Evolutionary conservation across 2,888 invertebrate genomes (phyloP).

Genomic region (Penaeus monodon): DNA sequence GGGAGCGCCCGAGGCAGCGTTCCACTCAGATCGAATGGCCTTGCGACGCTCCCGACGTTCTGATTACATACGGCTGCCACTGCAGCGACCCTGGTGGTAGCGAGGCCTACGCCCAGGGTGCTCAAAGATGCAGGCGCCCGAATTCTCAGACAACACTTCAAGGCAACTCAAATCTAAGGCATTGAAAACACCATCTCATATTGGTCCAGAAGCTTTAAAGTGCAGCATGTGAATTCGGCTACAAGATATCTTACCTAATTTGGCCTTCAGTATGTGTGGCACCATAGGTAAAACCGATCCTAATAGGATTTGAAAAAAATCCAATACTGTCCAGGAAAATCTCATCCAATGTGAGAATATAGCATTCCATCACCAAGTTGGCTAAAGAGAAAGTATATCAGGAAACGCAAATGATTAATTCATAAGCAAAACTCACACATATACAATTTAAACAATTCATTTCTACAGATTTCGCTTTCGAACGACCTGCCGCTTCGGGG

Average conservation of each 20-base stretch:
- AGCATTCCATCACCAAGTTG: too few relatives aligned
- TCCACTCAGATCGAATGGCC: background rate
- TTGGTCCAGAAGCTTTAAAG: background rate
- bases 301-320: background rate
- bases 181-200: background rate
- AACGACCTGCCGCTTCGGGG: too few relatives aligned
- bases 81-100: conserved; percentile 54
- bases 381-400: too few relatives aligned
- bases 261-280: conserved; percentile 43
- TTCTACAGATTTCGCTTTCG: too few relatives aligned
- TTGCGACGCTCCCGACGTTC: background rate
- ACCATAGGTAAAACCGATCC: conserved; percentile 21
- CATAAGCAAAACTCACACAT: too few relatives aligned
- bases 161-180: background rate
- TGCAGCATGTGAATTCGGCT: background rate
- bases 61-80: background rate
- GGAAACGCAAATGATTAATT: too few relatives aligned
- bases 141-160: background rate
- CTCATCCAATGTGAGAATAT: too few relatives aligned
- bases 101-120: conserved; percentile 37
- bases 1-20: background rate
- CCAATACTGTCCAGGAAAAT: too few relatives aligned
- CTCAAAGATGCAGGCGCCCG: background rate
- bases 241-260: conserved; percentile 54
- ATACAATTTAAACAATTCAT: too few relatives aligned